Evolutionary conservation across 2,113 vertebrate species (phyloP).

Genomic region (Dermatemys mawii): DNA sequence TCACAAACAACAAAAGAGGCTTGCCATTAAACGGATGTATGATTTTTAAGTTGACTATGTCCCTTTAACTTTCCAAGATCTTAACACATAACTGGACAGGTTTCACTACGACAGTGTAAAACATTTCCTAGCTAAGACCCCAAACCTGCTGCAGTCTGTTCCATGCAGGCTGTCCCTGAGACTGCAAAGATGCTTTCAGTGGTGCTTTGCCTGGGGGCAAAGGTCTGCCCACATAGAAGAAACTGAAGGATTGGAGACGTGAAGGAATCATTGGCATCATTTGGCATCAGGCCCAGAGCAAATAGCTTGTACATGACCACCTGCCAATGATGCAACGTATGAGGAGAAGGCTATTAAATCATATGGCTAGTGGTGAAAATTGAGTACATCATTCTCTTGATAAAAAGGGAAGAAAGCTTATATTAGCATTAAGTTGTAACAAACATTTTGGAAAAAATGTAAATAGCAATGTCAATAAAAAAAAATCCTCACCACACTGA

Average conservation of each 20-base stretch:
- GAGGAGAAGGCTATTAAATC: neutral
- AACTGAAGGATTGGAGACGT: neutral
- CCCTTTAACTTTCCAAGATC: neutral
- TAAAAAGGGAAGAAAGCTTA: neutral
- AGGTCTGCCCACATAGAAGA: neutral
- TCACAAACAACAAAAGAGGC: neutral
- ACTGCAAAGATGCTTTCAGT: neutral
- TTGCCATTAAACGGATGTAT: neutral
- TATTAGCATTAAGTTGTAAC: neutral
- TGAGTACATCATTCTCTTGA: neutral
- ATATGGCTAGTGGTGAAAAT: neutral
- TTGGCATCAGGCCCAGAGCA: neutral
- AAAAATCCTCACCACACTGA: neutral
- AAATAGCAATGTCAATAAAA: neutral
- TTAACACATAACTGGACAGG: neutral
- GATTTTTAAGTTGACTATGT: neutral
- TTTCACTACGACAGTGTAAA: neutral
- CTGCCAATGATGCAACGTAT: no score
- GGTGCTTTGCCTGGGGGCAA: neutral
- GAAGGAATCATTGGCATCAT: neutral
- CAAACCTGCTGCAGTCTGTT: neutral
- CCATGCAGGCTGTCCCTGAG: neutral
- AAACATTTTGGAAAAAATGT: neutral
- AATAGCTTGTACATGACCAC: no score
- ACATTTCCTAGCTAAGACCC: neutral